Evolutionary conservation across 2,888 invertebrate species (phyloP), one percentile per base, ranked within the genome.

Genomic region (Beris chalybata): DNA sequence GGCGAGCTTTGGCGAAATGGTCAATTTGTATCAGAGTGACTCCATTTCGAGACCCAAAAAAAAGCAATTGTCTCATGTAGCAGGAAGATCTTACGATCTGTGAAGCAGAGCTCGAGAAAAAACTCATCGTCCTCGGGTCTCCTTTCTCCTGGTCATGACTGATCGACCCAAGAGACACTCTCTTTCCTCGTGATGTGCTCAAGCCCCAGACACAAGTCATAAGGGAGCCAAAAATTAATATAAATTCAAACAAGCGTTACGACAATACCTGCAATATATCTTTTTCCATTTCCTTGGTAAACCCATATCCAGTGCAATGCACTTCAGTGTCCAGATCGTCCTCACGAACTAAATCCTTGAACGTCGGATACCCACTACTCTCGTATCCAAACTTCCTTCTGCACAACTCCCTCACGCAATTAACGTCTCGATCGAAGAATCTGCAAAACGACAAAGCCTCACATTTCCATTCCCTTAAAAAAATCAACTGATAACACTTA

Each of bases 371-470:
- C 43, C 88, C 80, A 71, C 88, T 90, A 79, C 95, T 93, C 80
- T 95, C 97, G 80, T 89, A 98, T 0, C 85, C 87, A 80, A 95
- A 98, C 58, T 95, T 87, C 75, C 89, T 89, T 74, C 89, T 90
- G 82, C 98, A 99, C 82, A 96, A 95, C 71, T 92, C 91, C 59
- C 89, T 85, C 4, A 99, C 85, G 78, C 98, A 97, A 63, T 87
- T 88, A 0, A 99, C 97, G 83, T 99, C 99, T 71, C 99, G 87
- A 71, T 97, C 89, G 79, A 99, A 99, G 81, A 91, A 95, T 76
- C 92, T 92, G 71, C 59, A 74, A 71, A 69, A n/a, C 64, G 45
- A 64, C 50, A 66, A 22, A 22, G 3, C 3, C 1, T 22, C 45
- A 7, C 38, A 38, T 7, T 38, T 38, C 7, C 30, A 11, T 45